Conservation (phyloP, 2,797 vertebrate species). For the Denticeps clupeoides region DNA sequence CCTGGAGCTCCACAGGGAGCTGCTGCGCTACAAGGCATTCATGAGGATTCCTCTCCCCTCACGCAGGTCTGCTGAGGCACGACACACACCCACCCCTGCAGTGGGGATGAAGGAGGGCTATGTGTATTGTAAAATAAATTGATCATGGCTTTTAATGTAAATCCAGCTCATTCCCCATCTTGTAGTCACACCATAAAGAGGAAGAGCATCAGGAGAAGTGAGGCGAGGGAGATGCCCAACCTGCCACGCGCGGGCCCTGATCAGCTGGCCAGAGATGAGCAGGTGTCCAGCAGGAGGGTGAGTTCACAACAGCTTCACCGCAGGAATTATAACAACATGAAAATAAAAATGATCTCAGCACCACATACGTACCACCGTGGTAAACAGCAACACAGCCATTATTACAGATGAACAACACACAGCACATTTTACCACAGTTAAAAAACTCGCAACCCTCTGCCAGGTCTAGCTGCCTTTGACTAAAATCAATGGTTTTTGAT, state of each 20-base stretch:
- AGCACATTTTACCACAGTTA: too few species aligned
- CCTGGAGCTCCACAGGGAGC: slow-evolving; percentile 86
- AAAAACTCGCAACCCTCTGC: too few species aligned
- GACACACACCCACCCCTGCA: too few species aligned
- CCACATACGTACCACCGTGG: too few species aligned
- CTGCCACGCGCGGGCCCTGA: slow-evolving; percentile 72
- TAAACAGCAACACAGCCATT: too few species aligned
- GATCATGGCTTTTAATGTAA: too few species aligned
- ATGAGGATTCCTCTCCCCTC: slow-evolving; percentile 88
- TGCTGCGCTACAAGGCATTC: slow-evolving; percentile 89
- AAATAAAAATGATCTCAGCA: too few species aligned
- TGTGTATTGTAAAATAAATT: too few species aligned
- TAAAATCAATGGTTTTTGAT: too few species aligned
- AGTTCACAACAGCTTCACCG: slow-evolving; percentile 21
- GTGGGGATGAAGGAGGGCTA: too few species aligned
- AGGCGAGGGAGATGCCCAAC: slow-evolving; percentile 81
- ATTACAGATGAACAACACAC: too few species aligned
- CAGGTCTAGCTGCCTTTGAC: too few species aligned
- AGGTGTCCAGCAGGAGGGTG: slow-evolving; percentile 85
- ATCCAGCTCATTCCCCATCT: not conserved
- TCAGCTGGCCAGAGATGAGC: slow-evolving; percentile 75
- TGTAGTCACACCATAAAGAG: slow-evolving; percentile 87
- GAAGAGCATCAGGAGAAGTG: slow-evolving; percentile 80
- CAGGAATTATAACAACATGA: not conserved
- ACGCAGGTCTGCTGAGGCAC: slow-evolving; percentile 55